phyloP scores from a whole-genome alignment of 2,113 vertebrate genomes.

The Pipa parva region DNA sequence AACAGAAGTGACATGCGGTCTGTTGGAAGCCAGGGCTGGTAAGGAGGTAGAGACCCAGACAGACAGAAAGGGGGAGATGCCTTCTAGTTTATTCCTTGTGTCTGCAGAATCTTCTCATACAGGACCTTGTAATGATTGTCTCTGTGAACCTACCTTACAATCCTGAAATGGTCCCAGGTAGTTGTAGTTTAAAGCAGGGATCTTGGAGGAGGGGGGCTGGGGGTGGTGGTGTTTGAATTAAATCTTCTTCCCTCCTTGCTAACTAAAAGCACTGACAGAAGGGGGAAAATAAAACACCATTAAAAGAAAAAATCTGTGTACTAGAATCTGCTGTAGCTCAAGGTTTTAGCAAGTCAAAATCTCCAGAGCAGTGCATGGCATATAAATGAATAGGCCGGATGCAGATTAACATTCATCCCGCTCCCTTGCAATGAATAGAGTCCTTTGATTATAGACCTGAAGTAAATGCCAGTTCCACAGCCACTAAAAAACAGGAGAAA shows the following conservation, averaged over 20 bases:
- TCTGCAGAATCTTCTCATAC: neutral
- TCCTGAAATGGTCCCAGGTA: conserved; percentile 10
- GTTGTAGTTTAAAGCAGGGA: neutral
- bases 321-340: conserved; percentile 56
- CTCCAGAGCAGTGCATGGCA: conserved; percentile 65
- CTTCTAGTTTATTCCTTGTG: conserved; percentile 51
- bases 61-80: conserved; percentile 42
- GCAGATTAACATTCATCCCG: conserved; percentile 69
- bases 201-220: too few species aligned
- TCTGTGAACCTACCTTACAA: conserved; percentile 26
- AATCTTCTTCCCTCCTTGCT: neutral
- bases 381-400: conserved; percentile 75
- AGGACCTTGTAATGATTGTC: neutral
- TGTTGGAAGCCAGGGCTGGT: neutral
- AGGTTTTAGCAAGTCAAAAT: conserved; percentile 63
- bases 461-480: conserved; percentile 70
- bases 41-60: conserved; percentile 8
- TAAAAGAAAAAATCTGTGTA: conserved; percentile 28
- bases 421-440: conserved; percentile 71
- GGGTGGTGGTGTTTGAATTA: too few species aligned
- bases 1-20: neutral
- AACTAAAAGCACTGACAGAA: neutral
- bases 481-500: conserved; percentile 60
- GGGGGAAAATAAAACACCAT: conserved; percentile 27
- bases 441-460: conserved; percentile 71